A percentile compares a stretch with the other conserved stretches of the same genome.
phyloP scores from a whole-genome alignment of 2,797 vertebrate genomes.

The Podarcis siculus region DNA sequence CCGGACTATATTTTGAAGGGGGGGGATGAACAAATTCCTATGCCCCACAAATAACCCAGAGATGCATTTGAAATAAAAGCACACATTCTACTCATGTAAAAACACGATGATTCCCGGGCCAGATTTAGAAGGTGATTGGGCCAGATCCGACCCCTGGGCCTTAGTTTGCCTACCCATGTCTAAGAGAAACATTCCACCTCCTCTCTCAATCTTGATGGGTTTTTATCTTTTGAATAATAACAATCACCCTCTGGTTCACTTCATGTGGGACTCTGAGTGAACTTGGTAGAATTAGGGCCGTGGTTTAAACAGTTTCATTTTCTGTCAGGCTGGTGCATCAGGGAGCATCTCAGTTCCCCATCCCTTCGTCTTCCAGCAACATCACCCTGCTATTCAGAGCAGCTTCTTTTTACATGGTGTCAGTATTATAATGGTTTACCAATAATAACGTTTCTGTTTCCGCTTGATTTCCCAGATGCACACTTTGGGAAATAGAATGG shows the following conservation, averaged over 20 bases:
- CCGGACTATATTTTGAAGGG: no score
- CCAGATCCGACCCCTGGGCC: no score
- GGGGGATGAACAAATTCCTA: no score
- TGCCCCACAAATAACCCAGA: no score
- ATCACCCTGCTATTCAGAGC: neutral
- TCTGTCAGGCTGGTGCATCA: neutral
- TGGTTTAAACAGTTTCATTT: neutral
- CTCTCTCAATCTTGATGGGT: neutral
- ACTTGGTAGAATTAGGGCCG: neutral
- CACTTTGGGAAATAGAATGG: conserved; percentile 3
- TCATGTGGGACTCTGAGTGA: neutral
- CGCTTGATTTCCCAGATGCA: conserved; percentile 15
- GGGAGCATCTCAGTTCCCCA: neutral
- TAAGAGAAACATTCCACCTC: neutral
- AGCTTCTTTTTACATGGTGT: neutral
- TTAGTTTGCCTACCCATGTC: neutral
- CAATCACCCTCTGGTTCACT: neutral
- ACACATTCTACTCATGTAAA: no score
- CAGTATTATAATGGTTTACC: conserved; percentile 15
- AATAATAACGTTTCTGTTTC: conserved; percentile 3
- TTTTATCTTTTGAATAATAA: neutral
- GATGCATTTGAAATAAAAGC: no score
- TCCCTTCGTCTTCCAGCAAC: neutral
- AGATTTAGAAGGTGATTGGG: no score
- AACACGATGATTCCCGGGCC: no score